Evolutionary conservation across 2,888 invertebrate species (phyloP), one percentile per base, ranked within the genome.

Genomic region (Eristalis tenax): DNA sequence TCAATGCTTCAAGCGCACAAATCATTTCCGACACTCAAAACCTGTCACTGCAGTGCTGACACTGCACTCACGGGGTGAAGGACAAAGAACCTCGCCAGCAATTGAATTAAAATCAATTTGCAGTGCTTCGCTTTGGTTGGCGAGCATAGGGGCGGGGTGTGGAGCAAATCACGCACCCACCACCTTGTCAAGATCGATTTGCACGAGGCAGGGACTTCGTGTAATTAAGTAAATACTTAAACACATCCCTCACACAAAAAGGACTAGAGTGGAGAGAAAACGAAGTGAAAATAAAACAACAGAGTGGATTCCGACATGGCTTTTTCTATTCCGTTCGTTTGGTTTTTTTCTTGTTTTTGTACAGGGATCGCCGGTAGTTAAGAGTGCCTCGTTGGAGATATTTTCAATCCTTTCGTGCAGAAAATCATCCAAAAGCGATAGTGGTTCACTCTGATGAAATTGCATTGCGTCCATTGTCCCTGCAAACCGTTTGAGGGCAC

Each of bases 101-200:
- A 65, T 70, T 80, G 71, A 80, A 84, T 63, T 43, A 70, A 71
- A 81, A 85, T 80, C 75, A 75, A 63, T 76, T 75, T 68, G 28
- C 57, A 59, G 79, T 70, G 65, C 74, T 75, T 59, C 22, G 50
- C 50, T 80, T 59, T 10, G 35, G 59, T 59, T 35, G 35, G 59
- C 22, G 63, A 74, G n/a, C n/a, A 68, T 69, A 22, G 22, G 57
- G 4, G 66, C 32, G 32, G 10, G 8, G 32, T 61, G n/a, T 22
- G 15, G 3, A 40, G 50, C 50, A 8, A 50, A 50, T 50, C 50
- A 18, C 18, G 50, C 50, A 8, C 18, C 18, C 50, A 50, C 59
- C 23, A 23, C 23, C 23, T 59, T 26, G 59, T 23, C 22, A 59
- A n/a, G 50, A 50, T 50, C 50, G 59, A 59, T 59, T 23, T 59